phyloP scores from a whole-genome alignment of 2,113 vertebrate genomes.

The Ciconia boyciana region DNA sequence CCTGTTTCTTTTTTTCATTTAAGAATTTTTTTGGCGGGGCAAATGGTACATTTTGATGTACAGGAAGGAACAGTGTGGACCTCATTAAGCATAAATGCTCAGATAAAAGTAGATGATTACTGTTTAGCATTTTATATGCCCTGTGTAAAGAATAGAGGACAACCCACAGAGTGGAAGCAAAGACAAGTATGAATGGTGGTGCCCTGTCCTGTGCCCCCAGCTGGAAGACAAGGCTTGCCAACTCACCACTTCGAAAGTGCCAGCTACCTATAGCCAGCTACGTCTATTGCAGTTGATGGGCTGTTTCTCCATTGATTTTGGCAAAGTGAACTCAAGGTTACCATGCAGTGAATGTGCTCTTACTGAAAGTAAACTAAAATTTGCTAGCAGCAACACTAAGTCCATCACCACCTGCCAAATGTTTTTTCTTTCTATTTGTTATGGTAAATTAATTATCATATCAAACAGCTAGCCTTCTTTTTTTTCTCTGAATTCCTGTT shows the following conservation, averaged over 20 bases:
- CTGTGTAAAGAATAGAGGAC: neutral
- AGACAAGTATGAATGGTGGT: neutral
- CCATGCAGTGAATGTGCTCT: neutral
- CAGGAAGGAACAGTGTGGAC: neutral
- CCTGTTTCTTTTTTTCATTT: neutral
- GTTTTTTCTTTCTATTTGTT: constrained; percentile 11
- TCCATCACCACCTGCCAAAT: constrained; percentile 5
- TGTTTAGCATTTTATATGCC: neutral
- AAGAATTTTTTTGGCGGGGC: neutral
- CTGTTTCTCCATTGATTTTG: neutral
- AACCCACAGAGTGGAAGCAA: neutral
- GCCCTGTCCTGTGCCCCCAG: neutral
- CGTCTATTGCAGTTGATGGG: neutral
- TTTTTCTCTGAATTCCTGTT: neutral
- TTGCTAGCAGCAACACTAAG: neutral
- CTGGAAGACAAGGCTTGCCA: neutral
- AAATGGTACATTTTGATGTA: neutral
- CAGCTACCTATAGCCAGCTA: neutral
- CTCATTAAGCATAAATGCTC: neutral
- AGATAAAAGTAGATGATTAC: neutral
- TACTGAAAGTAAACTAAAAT: constrained; percentile 3
- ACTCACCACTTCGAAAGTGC: neutral
- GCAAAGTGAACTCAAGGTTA: neutral
- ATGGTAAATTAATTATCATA: constrained; percentile 5
- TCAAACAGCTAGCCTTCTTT: neutral